phyloP scores from a whole-genome alignment of 2,888 invertebrate genomes.

The Pristionchus entomophagus region DNA sequence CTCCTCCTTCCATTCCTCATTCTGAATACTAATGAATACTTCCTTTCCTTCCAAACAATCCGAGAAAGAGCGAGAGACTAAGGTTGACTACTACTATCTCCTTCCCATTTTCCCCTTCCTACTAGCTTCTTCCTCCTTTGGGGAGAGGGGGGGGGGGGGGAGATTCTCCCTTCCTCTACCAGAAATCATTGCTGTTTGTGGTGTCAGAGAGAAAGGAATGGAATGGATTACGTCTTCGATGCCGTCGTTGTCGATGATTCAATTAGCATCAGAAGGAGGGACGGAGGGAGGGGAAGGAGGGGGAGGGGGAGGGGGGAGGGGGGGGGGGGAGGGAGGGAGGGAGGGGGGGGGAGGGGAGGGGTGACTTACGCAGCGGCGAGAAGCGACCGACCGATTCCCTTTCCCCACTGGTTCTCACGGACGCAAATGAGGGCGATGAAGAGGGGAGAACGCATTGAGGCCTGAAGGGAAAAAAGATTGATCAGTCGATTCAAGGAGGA shows the following conservation, averaged over 20 bases:
- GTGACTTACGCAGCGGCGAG: constrained; percentile 12
- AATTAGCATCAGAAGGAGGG: no score
- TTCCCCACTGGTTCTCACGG: neutral
- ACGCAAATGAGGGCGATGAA: constrained; percentile 43
- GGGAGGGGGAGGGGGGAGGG: no score
- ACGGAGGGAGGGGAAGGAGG: no score
- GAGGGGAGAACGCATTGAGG: constrained; percentile 2
- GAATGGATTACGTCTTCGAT: constrained; percentile 1
- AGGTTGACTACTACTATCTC: neutral
- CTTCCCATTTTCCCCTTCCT: neutral
- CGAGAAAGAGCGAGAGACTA: no score
- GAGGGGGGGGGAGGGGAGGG: no score
- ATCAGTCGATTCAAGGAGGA: no score
- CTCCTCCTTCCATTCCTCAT: neutral
- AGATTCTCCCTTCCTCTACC: neutral
- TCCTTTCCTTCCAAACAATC: no score
- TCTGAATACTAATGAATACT: neutral
- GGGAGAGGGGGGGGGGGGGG: no score
- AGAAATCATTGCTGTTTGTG: no score
- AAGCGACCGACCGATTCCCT: constrained; percentile 14
- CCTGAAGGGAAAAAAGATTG: constrained; percentile 11
- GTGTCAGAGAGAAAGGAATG: neutral
- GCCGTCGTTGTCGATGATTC: neutral
- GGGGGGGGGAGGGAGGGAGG: no score
- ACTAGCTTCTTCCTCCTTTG: neutral